Base-by-base conservation (phyloP, 2,113 vertebrate species). In the Toxotes jaculatrix region DNA sequence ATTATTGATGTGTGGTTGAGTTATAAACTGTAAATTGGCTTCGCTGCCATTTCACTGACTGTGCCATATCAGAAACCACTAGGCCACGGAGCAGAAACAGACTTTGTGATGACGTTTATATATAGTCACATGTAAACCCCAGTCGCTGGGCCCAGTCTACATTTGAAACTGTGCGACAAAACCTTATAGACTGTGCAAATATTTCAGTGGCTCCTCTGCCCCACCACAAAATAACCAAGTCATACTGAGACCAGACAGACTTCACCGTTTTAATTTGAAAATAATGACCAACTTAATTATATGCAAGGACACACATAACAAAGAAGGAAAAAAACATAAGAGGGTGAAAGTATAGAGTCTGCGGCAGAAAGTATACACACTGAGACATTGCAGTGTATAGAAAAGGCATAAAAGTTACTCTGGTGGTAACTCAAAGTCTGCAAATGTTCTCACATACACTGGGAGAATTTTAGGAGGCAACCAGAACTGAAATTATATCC, bases 1-100 rank as follows among this genome's bases (percentile, higher is more conserved):
- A 85, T 94, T 94, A 94, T 93, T 91, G 93, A 95, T 94, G 92
- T 92, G 91, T 84, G 93, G 91, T 92, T 89, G 91, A 86, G 92
- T 95, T 93, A 94, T 94, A 89, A 93, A 94, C 90, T 91, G 87
- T 90, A 90, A 93, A 95, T 94, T 89, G 92, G 90, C 83, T 91
- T 76, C 75, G 51, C 60, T 80, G 77, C 83, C 79, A 84, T 92
- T 92, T 85, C 70, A 59, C 78, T 51, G 74, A 70, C 85, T 72
- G 67, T 79, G 80, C 74, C 84, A 75, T 86, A 91, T 90, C 75
- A 91, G 75, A 93, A 90, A 88, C 77, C 85, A 87, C 71, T 47
- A 87, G 68, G 80, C 80, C 78, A 68, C 40, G 69, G 64, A 67
- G 61, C 68, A 57, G 64, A 82, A 67, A 81, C 51, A 82, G 72